These are phyloP conservation scores for Astyanax mexicanus DNA, from an alignment of 2,797 vertebrate genomes.

Conservation along the genomic window DNA sequence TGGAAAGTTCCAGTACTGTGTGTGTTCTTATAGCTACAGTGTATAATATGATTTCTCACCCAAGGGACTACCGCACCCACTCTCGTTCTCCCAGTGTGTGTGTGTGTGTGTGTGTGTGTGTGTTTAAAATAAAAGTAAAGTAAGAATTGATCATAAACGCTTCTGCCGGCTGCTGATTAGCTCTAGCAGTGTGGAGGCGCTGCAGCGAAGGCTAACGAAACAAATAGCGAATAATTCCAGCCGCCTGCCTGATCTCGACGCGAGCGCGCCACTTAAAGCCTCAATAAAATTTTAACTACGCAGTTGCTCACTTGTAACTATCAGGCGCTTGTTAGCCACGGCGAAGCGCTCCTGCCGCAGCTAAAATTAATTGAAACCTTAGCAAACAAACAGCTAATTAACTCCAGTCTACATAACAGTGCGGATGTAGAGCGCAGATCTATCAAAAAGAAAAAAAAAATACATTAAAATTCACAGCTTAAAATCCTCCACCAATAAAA, in stretches of 20 bases:
- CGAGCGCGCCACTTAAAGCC: not conserved
- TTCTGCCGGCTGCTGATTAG: constrained; percentile 6
- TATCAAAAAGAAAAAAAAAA: not conserved
- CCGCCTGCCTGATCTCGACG: not conserved
- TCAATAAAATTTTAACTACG: constrained; percentile 34
- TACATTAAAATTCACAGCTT: constrained; percentile 11
- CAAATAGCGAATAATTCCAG: not conserved
- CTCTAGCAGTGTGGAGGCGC: not conserved
- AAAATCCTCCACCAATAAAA: not conserved
- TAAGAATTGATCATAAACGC: constrained; percentile 17
- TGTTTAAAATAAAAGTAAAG: constrained; percentile 10
- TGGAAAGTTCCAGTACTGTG: too few species aligned
- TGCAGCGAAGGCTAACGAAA: not conserved
- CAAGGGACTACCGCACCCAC: not conserved
- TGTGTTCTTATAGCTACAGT: too few species aligned
- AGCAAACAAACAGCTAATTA: constrained; percentile 44
- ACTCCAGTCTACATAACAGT: constrained; percentile 16
- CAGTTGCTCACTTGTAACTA: constrained; percentile 32
- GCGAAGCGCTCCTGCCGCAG: constrained; percentile 15
- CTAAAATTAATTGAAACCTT: constrained; percentile 42
- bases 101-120: too few species aligned
- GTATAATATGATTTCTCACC: not conserved
- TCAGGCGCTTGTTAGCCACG: constrained; percentile 16
- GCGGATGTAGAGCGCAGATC: not conserved
- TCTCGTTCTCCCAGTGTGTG: not conserved